Conservation (phyloP, 2,888 invertebrate species). For the Agapetus fuscipes region DNA sequence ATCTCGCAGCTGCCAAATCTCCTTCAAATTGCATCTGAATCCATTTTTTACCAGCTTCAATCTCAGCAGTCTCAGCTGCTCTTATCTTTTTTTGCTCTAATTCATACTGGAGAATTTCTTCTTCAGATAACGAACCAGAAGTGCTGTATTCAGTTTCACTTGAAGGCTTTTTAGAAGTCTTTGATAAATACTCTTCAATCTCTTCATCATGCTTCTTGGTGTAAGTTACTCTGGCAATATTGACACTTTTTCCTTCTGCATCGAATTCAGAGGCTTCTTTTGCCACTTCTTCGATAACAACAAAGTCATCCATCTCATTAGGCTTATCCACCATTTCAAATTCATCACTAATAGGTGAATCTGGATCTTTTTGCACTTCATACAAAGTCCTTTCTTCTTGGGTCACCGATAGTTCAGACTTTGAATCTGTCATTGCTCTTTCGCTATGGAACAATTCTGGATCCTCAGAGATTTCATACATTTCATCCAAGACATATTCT, state of each 20-base stretch:
- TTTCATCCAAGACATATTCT: slow-evolving; percentile 52
- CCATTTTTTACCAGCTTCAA: slow-evolving; percentile 76
- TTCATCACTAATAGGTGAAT: slow-evolving; percentile 74
- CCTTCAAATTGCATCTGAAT: slow-evolving; percentile 83
- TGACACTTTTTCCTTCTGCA: slow-evolving; percentile 71
- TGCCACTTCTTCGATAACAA: slow-evolving; percentile 80
- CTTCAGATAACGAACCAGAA: slow-evolving; percentile 47
- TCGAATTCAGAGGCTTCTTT: slow-evolving; percentile 78
- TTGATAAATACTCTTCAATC: slow-evolving; percentile 59
- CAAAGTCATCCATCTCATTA: slow-evolving; percentile 78
- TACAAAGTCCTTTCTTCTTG: slow-evolving; percentile 49
- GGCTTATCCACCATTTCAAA: slow-evolving; percentile 84
- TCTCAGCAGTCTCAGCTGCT: slow-evolving; percentile 44
- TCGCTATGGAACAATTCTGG: slow-evolving; percentile 38
- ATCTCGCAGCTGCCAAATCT: slow-evolving; percentile 52
- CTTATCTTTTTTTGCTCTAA: slow-evolving; percentile 51
- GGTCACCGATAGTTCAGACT: slow-evolving; percentile 50
- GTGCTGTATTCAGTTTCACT: slow-evolving; percentile 48
- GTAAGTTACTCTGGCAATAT: slow-evolving; percentile 47
- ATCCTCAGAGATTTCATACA: slow-evolving; percentile 49
- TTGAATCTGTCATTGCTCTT: slow-evolving; percentile 31
- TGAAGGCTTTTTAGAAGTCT: slow-evolving; percentile 56
- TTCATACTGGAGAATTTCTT: slow-evolving; percentile 56
- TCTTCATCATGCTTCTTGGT: slow-evolving; percentile 57
- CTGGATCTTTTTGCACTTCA: slow-evolving; percentile 48